These are phyloP conservation scores for Acanthacorydalis orientalis DNA, from an alignment of 2,888 invertebrate genomes.

Conservation along the genomic window DNA sequence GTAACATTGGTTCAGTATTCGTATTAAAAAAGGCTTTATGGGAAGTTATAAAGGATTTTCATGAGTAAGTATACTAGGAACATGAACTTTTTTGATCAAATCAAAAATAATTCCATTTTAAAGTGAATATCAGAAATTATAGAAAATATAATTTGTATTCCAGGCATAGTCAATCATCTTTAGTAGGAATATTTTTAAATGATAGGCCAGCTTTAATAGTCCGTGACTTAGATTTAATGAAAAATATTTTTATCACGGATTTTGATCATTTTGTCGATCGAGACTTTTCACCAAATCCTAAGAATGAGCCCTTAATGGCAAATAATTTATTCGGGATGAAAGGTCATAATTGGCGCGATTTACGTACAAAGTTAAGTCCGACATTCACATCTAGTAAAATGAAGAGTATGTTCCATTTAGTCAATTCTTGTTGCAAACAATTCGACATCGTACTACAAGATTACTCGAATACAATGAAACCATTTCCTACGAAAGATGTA, in stretches of 20 bases:
- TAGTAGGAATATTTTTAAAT: constrained; percentile 29
- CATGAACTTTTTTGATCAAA: too few species aligned
- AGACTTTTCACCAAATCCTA: constrained; percentile 23
- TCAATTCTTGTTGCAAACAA: constrained; percentile 15
- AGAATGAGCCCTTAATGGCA: constrained; percentile 25
- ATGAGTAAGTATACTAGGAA: too few species aligned
- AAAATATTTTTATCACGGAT: constrained; percentile 28
- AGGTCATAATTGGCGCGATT: too few species aligned
- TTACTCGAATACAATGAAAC: neutral
- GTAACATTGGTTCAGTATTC: constrained; percentile 24
- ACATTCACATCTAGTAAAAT: too few species aligned
- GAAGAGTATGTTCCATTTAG: constrained; percentile 14
- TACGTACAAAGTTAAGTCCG: too few species aligned
- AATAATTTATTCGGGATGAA: constrained; percentile 9
- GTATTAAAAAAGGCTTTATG: constrained; percentile 18
- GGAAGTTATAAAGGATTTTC: constrained; percentile 20
- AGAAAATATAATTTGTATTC: too few species aligned
- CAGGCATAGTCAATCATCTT: too few species aligned
- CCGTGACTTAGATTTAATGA: constrained; percentile 28
- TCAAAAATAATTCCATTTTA: too few species aligned
- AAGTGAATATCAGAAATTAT: too few species aligned
- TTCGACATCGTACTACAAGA: neutral
- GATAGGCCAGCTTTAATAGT: constrained; percentile 29
- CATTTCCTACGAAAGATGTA: neutral
- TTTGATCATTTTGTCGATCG: constrained; percentile 30